Evolutionary conservation across 1,140 invertebrate species (phyloP), one percentile per base, ranked within the genome.

Genomic region (Drosophila orena): DNA sequence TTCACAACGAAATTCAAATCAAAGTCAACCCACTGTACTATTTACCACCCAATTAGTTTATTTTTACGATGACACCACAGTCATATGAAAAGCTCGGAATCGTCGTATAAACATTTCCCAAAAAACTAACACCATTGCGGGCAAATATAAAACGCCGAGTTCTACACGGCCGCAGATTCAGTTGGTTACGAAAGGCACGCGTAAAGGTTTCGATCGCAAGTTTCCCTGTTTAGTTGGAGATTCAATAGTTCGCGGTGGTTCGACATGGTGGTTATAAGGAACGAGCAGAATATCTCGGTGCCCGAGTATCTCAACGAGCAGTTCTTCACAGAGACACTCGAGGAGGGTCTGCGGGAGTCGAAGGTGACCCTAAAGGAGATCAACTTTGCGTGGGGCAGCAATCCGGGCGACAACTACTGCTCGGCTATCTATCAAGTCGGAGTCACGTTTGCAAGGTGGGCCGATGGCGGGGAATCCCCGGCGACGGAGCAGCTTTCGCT

Each of bases 321-420:
- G 6, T 91, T 91, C 50, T 91, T 91, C 24, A 64, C 72, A 22
- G 72, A 91, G 12, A 77, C 86, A 0, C 43, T 91, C 0, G 90
- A 91, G 46, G 90, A 91, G 17, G 90, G 90, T 34, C 57, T 91
- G 11, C 69, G 80, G 0, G 80, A 91, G 52, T 40, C 69, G 0
- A 79, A 90, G 52, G 42, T 91, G 0, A 60, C 43, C 0, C 27
- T 91, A 1, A 54, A 80, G 14, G 83, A 91, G 50, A 72, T 91
- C 6, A 79, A 64, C 24, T 92, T 91, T 17, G 80, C 79, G 22
- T 90, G 86, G 89, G 91, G 91, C 40, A 92, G 88, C 53, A 91
- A 91, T 37, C 81, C 80, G 4, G 91, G 91, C 0, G 91, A 92
- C 10, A 92, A 92, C 43, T 92, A 92, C 52, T 91, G 90, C 30